Percentiles rank a stretch among this genome's conserved stretches.
Conservation (phyloP, 2,888 invertebrate species). For the Drosophila buzzatii region DNA sequence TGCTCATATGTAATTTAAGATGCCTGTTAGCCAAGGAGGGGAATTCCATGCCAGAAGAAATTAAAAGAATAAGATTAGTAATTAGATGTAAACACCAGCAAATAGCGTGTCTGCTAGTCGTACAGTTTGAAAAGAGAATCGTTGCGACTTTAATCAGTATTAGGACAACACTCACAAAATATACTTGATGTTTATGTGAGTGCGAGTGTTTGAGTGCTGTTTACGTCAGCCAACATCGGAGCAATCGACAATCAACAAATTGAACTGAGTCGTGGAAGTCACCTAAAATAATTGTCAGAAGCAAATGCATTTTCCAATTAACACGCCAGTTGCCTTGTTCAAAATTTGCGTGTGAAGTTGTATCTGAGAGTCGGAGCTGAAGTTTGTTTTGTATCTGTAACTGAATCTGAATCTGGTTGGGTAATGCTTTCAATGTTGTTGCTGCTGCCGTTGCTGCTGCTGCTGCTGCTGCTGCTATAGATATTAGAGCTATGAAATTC, state of each 20-base stretch:
- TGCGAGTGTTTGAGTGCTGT: constrained; percentile 39
- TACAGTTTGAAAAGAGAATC: not conserved
- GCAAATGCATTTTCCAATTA: constrained; percentile 74
- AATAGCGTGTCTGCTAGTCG: not conserved
- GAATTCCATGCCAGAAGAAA: not conserved
- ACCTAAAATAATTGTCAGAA: constrained; percentile 69
- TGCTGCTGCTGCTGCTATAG: constrained; percentile 7
- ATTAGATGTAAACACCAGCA: not conserved
- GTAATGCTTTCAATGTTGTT: constrained; percentile 35
- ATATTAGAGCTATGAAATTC: constrained; percentile 38
- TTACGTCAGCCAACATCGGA: constrained; percentile 30
- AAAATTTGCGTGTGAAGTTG: constrained; percentile 49
- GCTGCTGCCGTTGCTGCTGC: constrained; percentile 4
- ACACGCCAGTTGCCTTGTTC: constrained; percentile 51
- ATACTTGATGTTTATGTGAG: constrained; percentile 10
- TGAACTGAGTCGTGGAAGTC: constrained; percentile 47
- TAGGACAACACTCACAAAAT: constrained; percentile 17
- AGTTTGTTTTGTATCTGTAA: constrained; percentile 28
- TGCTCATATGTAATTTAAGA: not conserved
- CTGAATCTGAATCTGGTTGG: constrained; percentile 41
- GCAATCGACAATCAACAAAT: constrained; percentile 60
- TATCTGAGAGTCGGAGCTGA: constrained; percentile 22
- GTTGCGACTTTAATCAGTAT: constrained; percentile 8
- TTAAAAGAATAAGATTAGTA: not conserved
- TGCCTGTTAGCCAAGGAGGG: not conserved